Base-by-base conservation (phyloP, 2,797 vertebrate genomes). In the Nasua narica region DNA sequence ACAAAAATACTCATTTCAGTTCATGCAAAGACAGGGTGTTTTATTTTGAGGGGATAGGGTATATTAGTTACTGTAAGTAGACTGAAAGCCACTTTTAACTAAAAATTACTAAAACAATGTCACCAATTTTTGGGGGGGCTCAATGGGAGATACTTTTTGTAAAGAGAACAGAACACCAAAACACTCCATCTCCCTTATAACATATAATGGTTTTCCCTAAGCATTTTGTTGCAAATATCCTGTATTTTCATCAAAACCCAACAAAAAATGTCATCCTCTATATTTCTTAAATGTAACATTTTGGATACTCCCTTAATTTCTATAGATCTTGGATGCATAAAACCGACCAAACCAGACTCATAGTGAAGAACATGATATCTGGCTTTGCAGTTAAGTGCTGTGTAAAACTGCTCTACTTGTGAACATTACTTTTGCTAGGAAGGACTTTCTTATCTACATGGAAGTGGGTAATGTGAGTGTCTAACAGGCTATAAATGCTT, bases 401-500 rank as follows among this genome's bases (percentile, higher is more conserved):
- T 92, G 98, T 96, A 96, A 97, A 97, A 98, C 96, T 97, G 95
- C 96, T 87, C 40, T 69, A 87, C 97, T 97, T 94, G 89, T 0
- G 1, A 93, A 90, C 97, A 98, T 98, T 98, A 98, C 96, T 98
- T 98, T 37, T 84, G 97, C 97, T 91, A 93, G 97, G 98, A 98
- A 98, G 87, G 97, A 96, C 97, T 98, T 98, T 98, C 95, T 96
- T 96, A 92, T 98, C 97, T 97, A 98, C 96, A 95, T 54, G 94
- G 94, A 97, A n/a, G 37, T 97, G 96, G 97, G 97, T 98, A 98
- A 98, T 98, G 98, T 93, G 97, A 98, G 96, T 96, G 92, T 97
- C 98, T 98, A 98, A 98, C 98, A 97, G 97, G 78, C 96, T 98
- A 97, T 98, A 98, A 98, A 98, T 98, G 97, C 97, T 97, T 98